Base-by-base conservation (phyloP, 2,113 vertebrate species). In the Rhadina sibilatrix region DNA sequence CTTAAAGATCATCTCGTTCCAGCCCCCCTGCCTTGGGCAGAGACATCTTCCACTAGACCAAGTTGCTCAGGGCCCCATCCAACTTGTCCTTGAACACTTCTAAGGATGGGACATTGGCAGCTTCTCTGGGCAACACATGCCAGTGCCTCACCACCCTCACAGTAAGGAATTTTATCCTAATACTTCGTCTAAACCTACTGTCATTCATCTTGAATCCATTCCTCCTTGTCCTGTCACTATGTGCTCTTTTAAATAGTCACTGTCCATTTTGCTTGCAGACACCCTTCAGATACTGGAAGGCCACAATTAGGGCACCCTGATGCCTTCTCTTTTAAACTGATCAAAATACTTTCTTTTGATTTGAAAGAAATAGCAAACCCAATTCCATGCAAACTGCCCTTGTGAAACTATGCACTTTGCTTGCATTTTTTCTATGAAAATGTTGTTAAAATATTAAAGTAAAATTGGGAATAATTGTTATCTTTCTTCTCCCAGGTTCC, bases 341-440 rank as follows among this genome's bases (percentile, higher is more conserved):
- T 42, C 25, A 83, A 94, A 94, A 61, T 46, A 20, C 42, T 89
- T 89, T 35, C 13, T 89, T 77, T 46, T 63, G 9, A 28, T 84
- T 66, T 53, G 25, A 12, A 49, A 46, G 59, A 69, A 63, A n/a
- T n/a, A 1, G 0, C 23, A 12, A 82, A 15, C 2, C 5, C 0
- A 0, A 13, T 89, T 87, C 38, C 30, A 31, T 64, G 42, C 35
- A 75, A 93, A 60, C 35, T 71, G 18, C 10, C 31, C 23, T 81
- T 66, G n/a, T 18, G 65, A 74, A 74, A 11, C 64, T 22, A 7
- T 12, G 19, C 2, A 21, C 4, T 66, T 79, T 18, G 2, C 46
- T 90, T 74, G 9, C 25, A 47, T 33, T 74, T 91, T 69, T 57
- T 16, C 42, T 52, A 17, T 44, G 21, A 75, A 83, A 91, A 59